These are phyloP conservation scores for Antechinus stuartii DNA, from an alignment of 2,113 vertebrate genomes.

Conservation along the genomic window DNA sequence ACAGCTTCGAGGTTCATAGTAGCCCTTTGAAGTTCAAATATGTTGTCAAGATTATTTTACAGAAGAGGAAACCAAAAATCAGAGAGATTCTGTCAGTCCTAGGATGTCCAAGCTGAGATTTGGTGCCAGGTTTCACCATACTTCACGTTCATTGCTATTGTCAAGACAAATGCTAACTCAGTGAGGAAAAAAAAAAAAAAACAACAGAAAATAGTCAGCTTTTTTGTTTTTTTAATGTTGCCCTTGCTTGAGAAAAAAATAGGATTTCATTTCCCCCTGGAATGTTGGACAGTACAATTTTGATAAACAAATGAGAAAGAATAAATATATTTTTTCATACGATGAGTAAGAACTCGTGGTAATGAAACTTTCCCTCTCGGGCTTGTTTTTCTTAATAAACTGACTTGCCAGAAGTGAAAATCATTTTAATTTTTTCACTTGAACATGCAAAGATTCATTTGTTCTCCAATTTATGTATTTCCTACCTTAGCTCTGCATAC, in stretches of 20 bases:
- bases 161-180: neutral
- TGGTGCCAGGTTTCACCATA: neutral
- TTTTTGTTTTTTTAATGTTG: fast-evolving
- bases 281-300: neutral
- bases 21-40: neutral
- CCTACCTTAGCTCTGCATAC: neutral
- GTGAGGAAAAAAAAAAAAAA: neutral
- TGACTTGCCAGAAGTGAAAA: neutral
- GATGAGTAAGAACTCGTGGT: neutral
- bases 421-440: neutral
- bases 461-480: neutral
- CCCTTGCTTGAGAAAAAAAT: too few species aligned
- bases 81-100: neutral
- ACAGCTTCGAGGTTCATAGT: neutral
- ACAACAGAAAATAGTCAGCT: neutral
- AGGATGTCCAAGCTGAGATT: neutral
- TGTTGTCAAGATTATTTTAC: neutral
- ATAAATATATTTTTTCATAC: neutral
- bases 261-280: neutral
- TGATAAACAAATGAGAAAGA: neutral
- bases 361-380: neutral
- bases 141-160: neutral
- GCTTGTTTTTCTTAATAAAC: neutral
- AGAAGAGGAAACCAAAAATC: neutral
- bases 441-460: neutral